These are phyloP conservation scores for Coreoperca whiteheadi DNA, from an alignment of 2,113 vertebrate genomes.

Conservation along the genomic window DNA sequence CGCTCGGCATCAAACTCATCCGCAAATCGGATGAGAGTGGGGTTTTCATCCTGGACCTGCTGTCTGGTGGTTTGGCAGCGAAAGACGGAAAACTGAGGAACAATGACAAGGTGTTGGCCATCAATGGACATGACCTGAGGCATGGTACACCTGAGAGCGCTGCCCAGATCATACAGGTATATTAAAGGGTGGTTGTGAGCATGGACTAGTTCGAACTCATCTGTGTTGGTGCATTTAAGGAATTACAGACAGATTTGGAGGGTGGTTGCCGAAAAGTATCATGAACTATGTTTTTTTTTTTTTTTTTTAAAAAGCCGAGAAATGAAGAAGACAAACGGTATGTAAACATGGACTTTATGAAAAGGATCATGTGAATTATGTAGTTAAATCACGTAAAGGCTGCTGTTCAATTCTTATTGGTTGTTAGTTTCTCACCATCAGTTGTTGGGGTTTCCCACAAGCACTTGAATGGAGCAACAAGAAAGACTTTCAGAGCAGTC, in stretches of 20 bases:
- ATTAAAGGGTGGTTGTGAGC: neutral
- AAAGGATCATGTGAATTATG: neutral
- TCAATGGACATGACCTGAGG: constrained; percentile 92
- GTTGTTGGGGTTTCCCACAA: neutral
- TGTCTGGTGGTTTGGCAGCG: constrained; percentile 91
- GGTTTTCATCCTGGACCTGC: constrained; percentile 92
- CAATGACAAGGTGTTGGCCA: constrained; percentile 92
- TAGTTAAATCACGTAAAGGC: neutral
- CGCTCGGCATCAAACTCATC: constrained; percentile 93
- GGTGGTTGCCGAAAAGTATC: neutral
- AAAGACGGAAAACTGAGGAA: constrained; percentile 91
- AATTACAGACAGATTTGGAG: neutral
- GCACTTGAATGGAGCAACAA: neutral
- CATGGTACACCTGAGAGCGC: constrained; percentile 94
- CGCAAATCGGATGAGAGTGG: constrained; percentile 91
- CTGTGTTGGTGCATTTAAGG: neutral
- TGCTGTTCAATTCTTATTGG: neutral
- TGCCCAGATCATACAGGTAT: constrained; percentile 95
- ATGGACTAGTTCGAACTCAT: neutral
- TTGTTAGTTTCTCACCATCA: neutral
- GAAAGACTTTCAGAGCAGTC: neutral
- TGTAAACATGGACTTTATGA: neutral
- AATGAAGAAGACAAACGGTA: neutral
- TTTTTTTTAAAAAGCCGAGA: neutral
- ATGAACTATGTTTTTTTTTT: neutral